These are phyloP conservation scores for Cisticola juncidis DNA, from an alignment of 2,113 vertebrate species.

Conservation along the genomic window DNA sequence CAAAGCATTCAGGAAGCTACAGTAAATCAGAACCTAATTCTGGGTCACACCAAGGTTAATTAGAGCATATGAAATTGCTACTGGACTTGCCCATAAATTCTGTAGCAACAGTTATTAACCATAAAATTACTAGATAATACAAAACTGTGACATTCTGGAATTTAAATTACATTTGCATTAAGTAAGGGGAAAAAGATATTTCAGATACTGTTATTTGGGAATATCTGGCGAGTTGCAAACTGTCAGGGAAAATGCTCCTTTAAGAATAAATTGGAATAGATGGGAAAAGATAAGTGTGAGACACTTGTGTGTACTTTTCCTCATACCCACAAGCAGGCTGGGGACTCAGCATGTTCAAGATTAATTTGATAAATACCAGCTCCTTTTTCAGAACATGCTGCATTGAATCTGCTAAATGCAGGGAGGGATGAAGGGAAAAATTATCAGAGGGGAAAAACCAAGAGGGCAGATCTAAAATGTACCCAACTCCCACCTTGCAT, in stretches of 20 bases:
- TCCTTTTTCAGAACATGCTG: background rate
- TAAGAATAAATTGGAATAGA: constrained; percentile 8
- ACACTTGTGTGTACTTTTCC: background rate
- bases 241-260: background rate
- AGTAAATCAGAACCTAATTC: background rate
- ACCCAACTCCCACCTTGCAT: background rate
- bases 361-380: constrained; percentile 4
- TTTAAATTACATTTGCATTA: background rate
- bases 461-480: background rate
- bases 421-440: background rate
- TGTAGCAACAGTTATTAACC: background rate
- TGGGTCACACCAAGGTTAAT: background rate
- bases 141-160: background rate
- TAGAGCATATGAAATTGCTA: background rate
- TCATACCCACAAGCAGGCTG: background rate
- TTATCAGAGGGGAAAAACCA: background rate
- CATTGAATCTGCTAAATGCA: background rate
- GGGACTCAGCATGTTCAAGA: background rate
- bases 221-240: background rate
- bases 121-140: background rate
- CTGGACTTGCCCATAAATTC: background rate
- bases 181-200: background rate
- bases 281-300: background rate
- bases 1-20: background rate
- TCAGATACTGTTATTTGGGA: background rate